Conservation (phyloP, 1,140 invertebrate species). For the Branchinecta lindahli region DNA sequence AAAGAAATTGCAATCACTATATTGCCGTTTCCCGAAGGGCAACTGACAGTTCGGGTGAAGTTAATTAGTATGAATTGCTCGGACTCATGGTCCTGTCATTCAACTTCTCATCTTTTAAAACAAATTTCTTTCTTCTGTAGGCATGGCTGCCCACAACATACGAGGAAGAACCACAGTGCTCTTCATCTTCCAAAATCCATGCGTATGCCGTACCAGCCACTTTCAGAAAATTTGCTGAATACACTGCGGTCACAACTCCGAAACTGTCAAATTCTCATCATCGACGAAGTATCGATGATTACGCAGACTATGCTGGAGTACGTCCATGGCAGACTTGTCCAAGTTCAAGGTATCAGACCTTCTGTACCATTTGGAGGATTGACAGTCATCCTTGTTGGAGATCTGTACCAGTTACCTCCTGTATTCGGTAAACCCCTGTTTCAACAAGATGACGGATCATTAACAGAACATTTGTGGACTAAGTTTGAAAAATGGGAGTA, state of each 20-base stretch:
- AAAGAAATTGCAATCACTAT: no score
- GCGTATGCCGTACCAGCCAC: neutral
- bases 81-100: no score
- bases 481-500: neutral
- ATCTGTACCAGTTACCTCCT: neutral
- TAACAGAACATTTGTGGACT: neutral
- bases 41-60: no score
- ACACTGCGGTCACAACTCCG: neutral
- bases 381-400: neutral
- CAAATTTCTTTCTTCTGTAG: neutral
- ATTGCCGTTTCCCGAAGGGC: no score
- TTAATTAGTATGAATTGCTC: no score
- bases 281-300: neutral
- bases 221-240: neutral
- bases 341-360: constrained; percentile 8
- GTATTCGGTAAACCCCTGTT: neutral
- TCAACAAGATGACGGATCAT: neutral
- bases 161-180: neutral
- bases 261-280: neutral
- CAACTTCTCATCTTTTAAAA: no score
- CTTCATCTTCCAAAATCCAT: neutral
- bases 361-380: constrained; percentile 2
- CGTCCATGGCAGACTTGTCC: neutral
- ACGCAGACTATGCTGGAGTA: constrained; percentile 4
- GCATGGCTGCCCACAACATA: neutral